phyloP scores from a whole-genome alignment of 2,888 invertebrate species.

The Syritta pipiens region DNA sequence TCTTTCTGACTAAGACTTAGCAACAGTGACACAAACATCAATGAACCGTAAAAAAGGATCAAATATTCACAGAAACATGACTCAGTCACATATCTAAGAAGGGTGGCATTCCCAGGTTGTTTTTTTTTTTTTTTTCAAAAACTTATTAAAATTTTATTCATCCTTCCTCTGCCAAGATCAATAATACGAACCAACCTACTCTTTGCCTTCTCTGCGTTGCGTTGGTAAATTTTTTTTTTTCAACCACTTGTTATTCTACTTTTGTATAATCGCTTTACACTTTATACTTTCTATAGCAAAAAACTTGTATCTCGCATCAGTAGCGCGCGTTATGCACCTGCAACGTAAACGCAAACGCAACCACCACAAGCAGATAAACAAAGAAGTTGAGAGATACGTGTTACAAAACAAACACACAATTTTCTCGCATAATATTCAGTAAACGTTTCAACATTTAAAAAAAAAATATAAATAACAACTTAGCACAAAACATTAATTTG shows the following conservation, averaged over 20 bases:
- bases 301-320: conserved; percentile 39
- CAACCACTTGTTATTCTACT: conserved; percentile 58
- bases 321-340: conserved; percentile 10
- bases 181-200: conserved; percentile 6
- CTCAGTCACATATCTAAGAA: conserved; percentile 11
- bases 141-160: conserved; percentile 2
- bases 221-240: conserved; percentile 6
- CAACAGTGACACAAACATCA: background rate
- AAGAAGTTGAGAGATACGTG: conserved; percentile 13
- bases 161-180: conserved; percentile 31
- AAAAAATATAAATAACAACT: conserved; percentile 32
- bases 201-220: background rate
- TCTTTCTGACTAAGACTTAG: conserved; percentile 3
- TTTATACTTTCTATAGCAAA: conserved; percentile 47
- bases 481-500: conserved; percentile 32
- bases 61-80: background rate
- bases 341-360: conserved; percentile 27
- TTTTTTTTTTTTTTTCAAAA: background rate
- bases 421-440: conserved; percentile 52
- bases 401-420: conserved; percentile 49
- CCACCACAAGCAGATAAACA: conserved; percentile 3
- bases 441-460: conserved; percentile 41
- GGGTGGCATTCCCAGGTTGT: no score
- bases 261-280: conserved; percentile 36
- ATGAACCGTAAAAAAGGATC: conserved; percentile 16